Evolutionary conservation across 2,888 invertebrate genomes (phyloP), one percentile per base, ranked within the genome.

Genomic region (Petrophora chlorosata): DNA sequence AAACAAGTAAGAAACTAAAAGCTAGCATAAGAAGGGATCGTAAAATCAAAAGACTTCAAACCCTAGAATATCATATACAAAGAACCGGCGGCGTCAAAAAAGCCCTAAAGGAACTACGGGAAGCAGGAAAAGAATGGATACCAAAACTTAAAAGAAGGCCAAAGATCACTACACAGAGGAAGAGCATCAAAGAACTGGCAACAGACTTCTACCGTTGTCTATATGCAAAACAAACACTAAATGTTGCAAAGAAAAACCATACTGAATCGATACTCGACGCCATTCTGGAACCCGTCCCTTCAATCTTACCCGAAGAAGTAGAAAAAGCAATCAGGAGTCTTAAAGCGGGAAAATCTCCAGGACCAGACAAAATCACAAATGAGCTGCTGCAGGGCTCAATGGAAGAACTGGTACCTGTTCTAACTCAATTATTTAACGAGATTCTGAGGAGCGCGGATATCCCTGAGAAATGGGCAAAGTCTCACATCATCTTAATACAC

Each of bases 331-430:
- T 26, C 3, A 2, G 2, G 2, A 26, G 4, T 9, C 56, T 57
- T 23, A 57, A 61, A 5, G 29, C 23, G 10, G 57, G 57, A n/a
- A 63, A 56, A 56, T 34, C 53, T 0, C 57, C 63, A 8, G 58
- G 61, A 0, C 56, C 62, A 2, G 61, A 63, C n/a, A 57, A 33
- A 9, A 55, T 67, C 1, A 16, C 44, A 33, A 61, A 63, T 14
- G 62, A 64, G 23, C 22, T 61, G 0, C 12, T 63, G 8, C 52
- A 26, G 52, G 59, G 56, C 1, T 55, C 45, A 0, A 3, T 54
- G 0, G 28, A 44, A 8, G 51, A 57, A 44, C 0, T 63, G 26
- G n/a, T 5, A 0, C 57, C 59, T 5, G 46, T 55, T 28, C 44
- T 59, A 10, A 53, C 53, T 10, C 34, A 40, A 12, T 3, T 67